Evolutionary conservation across 2,113 vertebrate genomes (phyloP).

Genomic region (Marcusenius ussheri): DNA sequence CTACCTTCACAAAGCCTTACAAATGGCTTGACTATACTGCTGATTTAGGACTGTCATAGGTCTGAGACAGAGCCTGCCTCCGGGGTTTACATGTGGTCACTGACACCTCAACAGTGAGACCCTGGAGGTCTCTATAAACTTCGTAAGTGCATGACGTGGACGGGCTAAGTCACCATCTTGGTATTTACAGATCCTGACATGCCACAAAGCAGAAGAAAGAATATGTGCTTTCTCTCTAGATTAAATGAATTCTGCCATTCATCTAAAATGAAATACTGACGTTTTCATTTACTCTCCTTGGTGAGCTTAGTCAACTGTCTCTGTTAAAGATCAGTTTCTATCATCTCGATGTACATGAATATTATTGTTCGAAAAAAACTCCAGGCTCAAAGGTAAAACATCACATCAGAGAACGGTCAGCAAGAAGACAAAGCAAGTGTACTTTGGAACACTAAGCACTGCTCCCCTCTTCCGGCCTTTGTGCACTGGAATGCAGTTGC

Average conservation of each 20-base stretch:
- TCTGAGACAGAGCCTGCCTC: neutral
- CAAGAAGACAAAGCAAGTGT: neutral
- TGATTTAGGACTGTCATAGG: neutral
- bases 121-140: neutral
- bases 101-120: neutral
- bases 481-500: slow-evolving; percentile 50
- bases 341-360: neutral
- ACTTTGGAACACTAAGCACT: slow-evolving; percentile 22
- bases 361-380: neutral
- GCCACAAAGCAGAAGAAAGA: neutral
- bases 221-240: neutral
- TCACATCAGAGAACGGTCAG: neutral
- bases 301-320: neutral
- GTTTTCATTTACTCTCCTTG: neutral
- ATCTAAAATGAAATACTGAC: neutral
- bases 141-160: neutral
- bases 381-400: neutral
- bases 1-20: neutral
- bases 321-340: neutral
- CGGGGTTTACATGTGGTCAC: neutral
- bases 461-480: slow-evolving; percentile 50
- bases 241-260: neutral
- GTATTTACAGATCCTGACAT: slow-evolving; percentile 15
- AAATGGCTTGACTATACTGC: neutral
- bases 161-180: neutral